Evolutionary conservation across 2,113 vertebrate genomes (phyloP).

Genomic region (Lathamus discolor): DNA sequence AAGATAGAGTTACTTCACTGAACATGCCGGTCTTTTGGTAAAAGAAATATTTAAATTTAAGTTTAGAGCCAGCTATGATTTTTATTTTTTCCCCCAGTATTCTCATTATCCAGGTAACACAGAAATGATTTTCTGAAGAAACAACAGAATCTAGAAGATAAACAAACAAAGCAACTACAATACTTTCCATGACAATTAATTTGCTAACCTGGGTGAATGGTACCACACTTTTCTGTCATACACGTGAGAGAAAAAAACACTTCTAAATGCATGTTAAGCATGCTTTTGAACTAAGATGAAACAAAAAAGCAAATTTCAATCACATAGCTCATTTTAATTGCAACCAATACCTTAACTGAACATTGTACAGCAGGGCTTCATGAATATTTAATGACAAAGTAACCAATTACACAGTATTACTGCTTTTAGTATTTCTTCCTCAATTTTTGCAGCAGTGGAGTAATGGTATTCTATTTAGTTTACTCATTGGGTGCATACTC

Average conservation of each 20-base stretch:
- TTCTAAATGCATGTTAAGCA: background rate
- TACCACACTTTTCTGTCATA: background rate
- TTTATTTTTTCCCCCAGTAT: background rate
- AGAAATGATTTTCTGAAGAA: background rate
- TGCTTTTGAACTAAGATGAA: background rate
- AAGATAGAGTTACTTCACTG: background rate
- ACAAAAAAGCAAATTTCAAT: background rate
- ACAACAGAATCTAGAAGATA: background rate
- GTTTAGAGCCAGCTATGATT: background rate
- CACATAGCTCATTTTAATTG: background rate
- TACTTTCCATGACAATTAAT: background rate
- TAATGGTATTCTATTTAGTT: background rate
- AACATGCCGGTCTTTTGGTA: background rate
- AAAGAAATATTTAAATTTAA: background rate
- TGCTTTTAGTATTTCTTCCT: background rate
- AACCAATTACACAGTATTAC: background rate
- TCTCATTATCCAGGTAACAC: background rate
- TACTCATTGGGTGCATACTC: background rate
- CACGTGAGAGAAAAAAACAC: background rate
- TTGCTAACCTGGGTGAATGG: background rate
- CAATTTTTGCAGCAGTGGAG: background rate
- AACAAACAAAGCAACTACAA: background rate
- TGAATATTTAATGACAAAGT: background rate
- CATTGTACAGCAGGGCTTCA: background rate
- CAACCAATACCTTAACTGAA: background rate